Evolutionary conservation across 2,113 vertebrate genomes (phyloP).

Genomic region (Scytalopus superciliaris): DNA sequence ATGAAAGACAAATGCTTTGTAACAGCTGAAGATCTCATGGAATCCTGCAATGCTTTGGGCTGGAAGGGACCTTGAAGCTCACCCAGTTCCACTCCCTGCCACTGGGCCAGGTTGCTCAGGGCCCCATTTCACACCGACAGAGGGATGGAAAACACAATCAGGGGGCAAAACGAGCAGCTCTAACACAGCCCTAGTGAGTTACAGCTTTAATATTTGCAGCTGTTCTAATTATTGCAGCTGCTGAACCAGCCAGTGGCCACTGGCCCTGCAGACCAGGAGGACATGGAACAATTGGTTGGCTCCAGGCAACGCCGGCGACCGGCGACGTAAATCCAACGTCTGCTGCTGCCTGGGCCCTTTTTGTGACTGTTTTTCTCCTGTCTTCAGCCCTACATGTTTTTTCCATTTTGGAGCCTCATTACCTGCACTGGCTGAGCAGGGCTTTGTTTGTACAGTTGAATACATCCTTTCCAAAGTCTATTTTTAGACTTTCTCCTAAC

Average conservation of each 20-base stretch:
- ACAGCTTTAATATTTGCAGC: neutral
- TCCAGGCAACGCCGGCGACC: neutral
- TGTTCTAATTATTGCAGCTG: neutral
- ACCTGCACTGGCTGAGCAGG: slow-evolving; percentile 44
- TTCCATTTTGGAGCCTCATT: slow-evolving; percentile 49
- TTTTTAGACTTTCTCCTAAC: slow-evolving; percentile 50
- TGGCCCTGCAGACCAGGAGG: neutral
- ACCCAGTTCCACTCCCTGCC: neutral
- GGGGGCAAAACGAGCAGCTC: fast-evolving
- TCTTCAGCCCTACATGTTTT: neutral
- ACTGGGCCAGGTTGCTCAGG: no score
- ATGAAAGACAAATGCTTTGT: neutral
- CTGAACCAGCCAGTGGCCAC: neutral
- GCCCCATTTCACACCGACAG: neutral
- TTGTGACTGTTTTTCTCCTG: neutral
- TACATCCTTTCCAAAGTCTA: slow-evolving; percentile 61
- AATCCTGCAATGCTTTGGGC: neutral
- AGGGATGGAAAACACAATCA: neutral
- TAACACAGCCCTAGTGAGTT: fast-evolving
- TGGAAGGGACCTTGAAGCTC: neutral
- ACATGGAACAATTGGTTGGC: neutral
- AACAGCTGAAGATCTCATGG: neutral
- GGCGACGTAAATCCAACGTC: neutral
- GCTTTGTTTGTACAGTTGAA: slow-evolving; percentile 68
- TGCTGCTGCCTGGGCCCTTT: neutral